Evolutionary conservation across 2,797 vertebrate genomes (phyloP).

Genomic region (Intellagama lesueurii): DNA sequence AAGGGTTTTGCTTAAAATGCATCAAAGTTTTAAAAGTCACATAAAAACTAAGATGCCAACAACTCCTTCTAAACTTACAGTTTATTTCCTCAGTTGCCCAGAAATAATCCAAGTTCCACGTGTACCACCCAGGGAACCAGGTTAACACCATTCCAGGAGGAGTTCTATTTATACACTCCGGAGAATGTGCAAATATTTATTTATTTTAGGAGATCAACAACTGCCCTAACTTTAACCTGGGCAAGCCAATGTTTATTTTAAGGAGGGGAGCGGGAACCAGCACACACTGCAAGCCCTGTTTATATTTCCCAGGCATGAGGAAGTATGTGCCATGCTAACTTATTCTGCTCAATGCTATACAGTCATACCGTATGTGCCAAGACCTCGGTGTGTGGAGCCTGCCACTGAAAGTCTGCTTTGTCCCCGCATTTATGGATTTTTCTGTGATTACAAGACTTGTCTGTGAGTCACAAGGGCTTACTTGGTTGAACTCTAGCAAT

Average conservation of each 20-base stretch:
- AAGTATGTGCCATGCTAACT: not conserved
- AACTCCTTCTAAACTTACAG: not conserved
- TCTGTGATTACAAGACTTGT: conserved; percentile 48
- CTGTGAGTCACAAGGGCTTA: conserved; percentile 60
- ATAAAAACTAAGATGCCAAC: conserved; percentile 18
- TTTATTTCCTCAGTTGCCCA: not conserved
- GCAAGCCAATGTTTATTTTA: conserved; percentile 1
- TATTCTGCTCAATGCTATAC: rapidly evolving
- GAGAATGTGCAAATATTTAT: not conserved
- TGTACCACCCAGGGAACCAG: not conserved
- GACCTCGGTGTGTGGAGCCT: conserved; percentile 10
- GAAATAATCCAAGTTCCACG: not conserved
- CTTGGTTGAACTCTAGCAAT: conserved; percentile 51
- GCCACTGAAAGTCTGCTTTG: conserved; percentile 35
- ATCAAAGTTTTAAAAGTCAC: not conserved
- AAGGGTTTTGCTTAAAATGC: too few relatives aligned
- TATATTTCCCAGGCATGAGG: not conserved
- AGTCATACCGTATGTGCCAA: not conserved
- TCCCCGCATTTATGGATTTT: conserved; percentile 41
- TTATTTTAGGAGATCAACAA: conserved; percentile 25
- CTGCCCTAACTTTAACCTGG: not conserved
- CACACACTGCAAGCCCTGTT: not conserved
- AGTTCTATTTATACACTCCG: conserved; percentile 12
- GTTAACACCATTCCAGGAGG: conserved; percentile 28
- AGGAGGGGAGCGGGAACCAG: not conserved